Evolutionary conservation across 2,888 invertebrate species (phyloP), one percentile per base, ranked within the genome.

Genomic region (Ophraella communa): DNA sequence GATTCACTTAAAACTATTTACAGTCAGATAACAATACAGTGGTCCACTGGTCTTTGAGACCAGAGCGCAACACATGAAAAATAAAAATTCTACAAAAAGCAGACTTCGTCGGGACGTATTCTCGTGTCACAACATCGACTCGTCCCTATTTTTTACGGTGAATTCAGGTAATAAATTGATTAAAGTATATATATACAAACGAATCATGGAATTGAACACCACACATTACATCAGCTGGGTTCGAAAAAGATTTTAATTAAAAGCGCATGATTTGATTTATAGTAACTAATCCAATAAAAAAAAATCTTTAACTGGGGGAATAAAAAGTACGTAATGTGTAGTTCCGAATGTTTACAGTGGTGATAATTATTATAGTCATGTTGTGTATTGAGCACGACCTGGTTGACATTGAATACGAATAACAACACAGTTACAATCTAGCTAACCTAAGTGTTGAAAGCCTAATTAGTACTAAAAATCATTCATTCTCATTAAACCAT

Each of bases 381-480:
- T 73, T 71, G 61, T 80, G 77, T 82, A 80, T 81, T 82, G 82
- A 82, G 81, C 82, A 82, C 81, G 82, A 82, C 81, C 74, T 62
- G 71, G 73, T 77, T 78, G 76, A 82, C 82, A 82, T 80, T 80
- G 80, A 82, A 81, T 81, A 82, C 80, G 81, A 81, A 79, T 80
- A 82, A 83, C 82, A 82, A 82, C 83, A 83, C 82, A 82, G 81
- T 82, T 82, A 82, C 81, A 79, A 81, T 80, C 82, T 82, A 82
- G 80, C 82, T 83, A 83, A 80, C 81, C 82, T 81, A 81, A 82
- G 80, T 81, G 79, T 82, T 81, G 77, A 82, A 82, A 82, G 82
- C 82, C 81, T 82, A 82, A 79, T 80, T 80, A 80, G 80, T 80
- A 79, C 78, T 81, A 81, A 80, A 78, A 76, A 71, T 51, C 20